Evolutionary conservation across 2,888 invertebrate genomes (phyloP), one percentile per base, ranked within the genome.

Genomic region (Spodoptera littoralis): DNA sequence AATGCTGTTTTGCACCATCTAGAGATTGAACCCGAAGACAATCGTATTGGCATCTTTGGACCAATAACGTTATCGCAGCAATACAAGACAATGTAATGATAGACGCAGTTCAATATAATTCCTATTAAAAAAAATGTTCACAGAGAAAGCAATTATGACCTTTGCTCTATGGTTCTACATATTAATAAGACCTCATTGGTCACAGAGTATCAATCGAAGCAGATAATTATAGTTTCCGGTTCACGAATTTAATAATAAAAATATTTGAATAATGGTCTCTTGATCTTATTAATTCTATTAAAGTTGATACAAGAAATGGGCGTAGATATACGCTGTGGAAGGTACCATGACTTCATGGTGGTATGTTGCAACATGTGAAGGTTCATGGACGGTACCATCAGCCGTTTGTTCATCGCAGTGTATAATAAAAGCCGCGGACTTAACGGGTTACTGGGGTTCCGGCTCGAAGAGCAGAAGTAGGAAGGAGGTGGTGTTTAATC

Each of bases 141-240:
- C 6, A 58, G 73, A 64, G 76, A 76, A 76, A 79, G 76, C 60
- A 36, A 18, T 53, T 46, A 11, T 65, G 65, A 80, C 65, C 70
- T 75, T 27, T 70, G 56, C 52, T 54, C 70, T 62, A 47, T 57
- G 57, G 56, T 51, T 45, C 60, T 51, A 56, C 58, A 58, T 69
- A 71, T 77, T 74, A 80, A 78, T 72, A 74, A 80, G 47, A 64
- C 42, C 66, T 71, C 60, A 70, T 65, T 66, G 66, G 46, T 45
- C 48, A 36, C 9, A 52, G 45, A 68, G 60, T 78, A 79, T 79
- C 71, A 80, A 78, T 78, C 65, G 65, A 58, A 57, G 64, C 44
- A 47, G 44, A 73, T 78, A 79, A 78, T 80, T 76, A 79, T 71
- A 73, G 79, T 66, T 68, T 78, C 56, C 58, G 60, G 56, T 70